These are phyloP conservation scores for Danaus melanippus DNA, from an alignment of 1,140 invertebrate species.

Conservation along the genomic window DNA sequence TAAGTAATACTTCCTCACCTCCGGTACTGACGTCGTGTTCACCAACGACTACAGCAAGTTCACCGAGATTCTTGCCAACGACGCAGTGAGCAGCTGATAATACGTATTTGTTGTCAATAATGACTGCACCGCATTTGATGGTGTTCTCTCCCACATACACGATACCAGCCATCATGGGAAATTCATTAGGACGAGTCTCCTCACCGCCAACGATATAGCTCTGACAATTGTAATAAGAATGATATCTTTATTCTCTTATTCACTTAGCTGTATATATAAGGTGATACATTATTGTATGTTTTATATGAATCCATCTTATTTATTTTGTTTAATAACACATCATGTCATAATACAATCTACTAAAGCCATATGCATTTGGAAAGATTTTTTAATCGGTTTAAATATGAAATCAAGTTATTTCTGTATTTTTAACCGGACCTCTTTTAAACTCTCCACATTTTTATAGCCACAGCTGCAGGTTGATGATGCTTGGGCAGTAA, in stretches of 20 bases:
- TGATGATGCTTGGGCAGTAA: constrained; percentile 40
- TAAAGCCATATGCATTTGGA: no score
- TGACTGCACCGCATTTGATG: constrained; percentile 77
- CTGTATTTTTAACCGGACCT: not conserved
- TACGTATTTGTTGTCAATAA: constrained; percentile 75
- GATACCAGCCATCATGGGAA: constrained; percentile 76
- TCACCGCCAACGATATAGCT: constrained; percentile 75
- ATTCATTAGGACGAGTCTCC: constrained; percentile 76
- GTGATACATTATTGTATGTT: no score
- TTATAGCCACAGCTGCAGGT: constrained; percentile 73
- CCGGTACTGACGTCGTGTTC: constrained; percentile 62
- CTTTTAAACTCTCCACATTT: constrained; percentile 58
- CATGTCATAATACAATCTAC: no score
- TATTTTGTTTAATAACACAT: no score
- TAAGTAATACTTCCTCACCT: constrained; percentile 3
- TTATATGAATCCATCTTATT: no score
- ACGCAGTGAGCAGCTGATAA: constrained; percentile 82
- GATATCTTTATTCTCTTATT: no score
- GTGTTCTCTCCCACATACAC: constrained; percentile 45
- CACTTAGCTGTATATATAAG: no score
- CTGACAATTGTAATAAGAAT: constrained; percentile 34
- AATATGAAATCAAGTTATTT: not conserved
- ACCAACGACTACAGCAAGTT: constrained; percentile 71
- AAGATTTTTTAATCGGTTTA: no score
- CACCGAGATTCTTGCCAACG: constrained; percentile 1